Conservation (phyloP, 1,140 invertebrate genomes). For the Telenomus remus region DNA sequence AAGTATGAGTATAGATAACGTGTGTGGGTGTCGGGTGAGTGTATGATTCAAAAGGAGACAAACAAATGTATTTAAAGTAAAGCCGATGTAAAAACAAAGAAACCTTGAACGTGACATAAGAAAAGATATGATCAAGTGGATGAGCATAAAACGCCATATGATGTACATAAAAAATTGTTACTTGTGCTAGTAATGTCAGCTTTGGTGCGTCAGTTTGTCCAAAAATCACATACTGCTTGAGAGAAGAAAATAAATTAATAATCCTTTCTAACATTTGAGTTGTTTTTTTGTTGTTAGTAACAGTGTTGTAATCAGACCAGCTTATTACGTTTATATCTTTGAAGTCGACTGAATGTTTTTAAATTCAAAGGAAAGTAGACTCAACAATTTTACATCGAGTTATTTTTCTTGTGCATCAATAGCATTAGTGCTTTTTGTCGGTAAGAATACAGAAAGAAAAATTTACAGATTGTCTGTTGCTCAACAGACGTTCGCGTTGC, state of each 20-base stretch:
- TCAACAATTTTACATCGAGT: no score
- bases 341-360: no score
- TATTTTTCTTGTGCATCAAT: no score
- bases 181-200: constrained; percentile 50
- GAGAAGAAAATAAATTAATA: constrained; percentile 36
- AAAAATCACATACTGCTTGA: constrained; percentile 48
- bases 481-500: no score
- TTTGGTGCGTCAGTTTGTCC: constrained; percentile 46
- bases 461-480: no score
- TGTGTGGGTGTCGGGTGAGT: no score
- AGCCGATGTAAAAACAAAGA: constrained; percentile 41
- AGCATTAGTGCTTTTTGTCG: no score
- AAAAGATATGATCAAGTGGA: constrained; percentile 30
- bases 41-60: not conserved
- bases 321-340: no score
- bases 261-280: constrained; percentile 4
- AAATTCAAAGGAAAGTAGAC: no score
- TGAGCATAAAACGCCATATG: constrained; percentile 34
- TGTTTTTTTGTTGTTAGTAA: no score
- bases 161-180: constrained; percentile 54
- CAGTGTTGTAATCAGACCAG: no score
- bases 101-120: constrained; percentile 23
- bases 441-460: no score
- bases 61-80: constrained; percentile 22
- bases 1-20: not conserved